Conservation (phyloP, 2,797 vertebrate species). For the Coregonus sp. region DNA sequence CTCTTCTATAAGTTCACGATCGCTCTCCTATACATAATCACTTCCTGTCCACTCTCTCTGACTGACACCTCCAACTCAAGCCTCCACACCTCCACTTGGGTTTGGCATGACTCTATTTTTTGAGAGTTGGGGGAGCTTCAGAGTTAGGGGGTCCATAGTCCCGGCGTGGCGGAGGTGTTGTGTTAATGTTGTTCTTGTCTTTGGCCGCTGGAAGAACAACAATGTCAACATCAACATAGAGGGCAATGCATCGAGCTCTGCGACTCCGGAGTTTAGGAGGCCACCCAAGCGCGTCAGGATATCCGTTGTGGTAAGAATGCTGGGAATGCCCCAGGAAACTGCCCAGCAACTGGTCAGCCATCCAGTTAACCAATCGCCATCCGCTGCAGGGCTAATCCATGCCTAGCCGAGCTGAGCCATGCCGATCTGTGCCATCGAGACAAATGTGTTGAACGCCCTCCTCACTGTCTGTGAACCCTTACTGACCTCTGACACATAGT, state of each 20-base stretch:
- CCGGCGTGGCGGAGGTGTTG: conserved; percentile 30
- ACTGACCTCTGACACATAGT: conserved; percentile 44
- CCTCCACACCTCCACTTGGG: not conserved
- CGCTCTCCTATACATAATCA: conserved; percentile 30
- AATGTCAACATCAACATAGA: conserved; percentile 48
- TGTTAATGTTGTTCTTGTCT: conserved; percentile 68
- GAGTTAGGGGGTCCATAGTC: not conserved
- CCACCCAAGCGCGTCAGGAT: conserved; percentile 88
- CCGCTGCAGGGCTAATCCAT: conserved; percentile 60
- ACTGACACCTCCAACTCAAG: not conserved
- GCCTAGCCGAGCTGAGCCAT: conserved; percentile 58
- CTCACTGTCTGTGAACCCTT: conserved; percentile 44
- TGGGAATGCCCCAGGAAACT: conserved; percentile 15
- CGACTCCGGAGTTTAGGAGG: conserved; percentile 82
- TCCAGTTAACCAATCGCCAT: conserved; percentile 57
- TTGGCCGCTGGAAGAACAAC: conserved; percentile 68
- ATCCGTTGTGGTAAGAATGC: conserved; percentile 86
- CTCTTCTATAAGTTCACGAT: conserved; percentile 51
- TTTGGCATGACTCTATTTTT: not conserved
- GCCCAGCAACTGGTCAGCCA: conserved; percentile 56
- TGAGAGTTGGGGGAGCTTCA: not conserved
- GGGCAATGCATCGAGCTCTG: conserved; percentile 60
- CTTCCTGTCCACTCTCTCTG: conserved; percentile 15
- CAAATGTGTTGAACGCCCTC: conserved; percentile 47
- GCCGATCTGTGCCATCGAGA: conserved; percentile 60